phyloP scores from a whole-genome alignment of 2,113 vertebrate genomes.

The Taxidea taxus region DNA sequence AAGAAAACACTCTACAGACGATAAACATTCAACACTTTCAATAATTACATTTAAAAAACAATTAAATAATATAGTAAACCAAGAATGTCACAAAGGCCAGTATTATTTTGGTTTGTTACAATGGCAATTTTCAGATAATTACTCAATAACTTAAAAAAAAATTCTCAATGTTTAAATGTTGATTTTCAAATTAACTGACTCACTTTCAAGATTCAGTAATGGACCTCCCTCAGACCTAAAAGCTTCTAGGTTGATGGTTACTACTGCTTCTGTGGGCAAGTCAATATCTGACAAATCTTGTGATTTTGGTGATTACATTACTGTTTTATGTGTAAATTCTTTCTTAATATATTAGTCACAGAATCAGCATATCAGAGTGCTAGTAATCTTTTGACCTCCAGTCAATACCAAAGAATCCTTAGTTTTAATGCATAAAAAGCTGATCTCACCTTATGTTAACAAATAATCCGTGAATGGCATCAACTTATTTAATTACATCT shows the following conservation, averaged over 20 bases:
- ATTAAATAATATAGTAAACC: neutral
- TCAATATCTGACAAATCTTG: neutral
- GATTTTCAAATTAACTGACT: constrained; percentile 13
- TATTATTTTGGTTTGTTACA: neutral
- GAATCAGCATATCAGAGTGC: neutral
- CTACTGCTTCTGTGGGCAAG: neutral
- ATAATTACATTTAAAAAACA: neutral
- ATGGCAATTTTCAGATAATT: constrained; percentile 13
- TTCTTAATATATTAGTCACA: neutral
- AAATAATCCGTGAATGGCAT: neutral
- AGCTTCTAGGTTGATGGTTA: neutral
- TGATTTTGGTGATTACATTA: neutral
- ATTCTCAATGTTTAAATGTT: neutral
- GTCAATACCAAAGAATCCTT: neutral
- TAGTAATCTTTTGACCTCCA: neutral
- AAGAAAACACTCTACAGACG: neutral
- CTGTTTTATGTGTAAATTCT: neutral
- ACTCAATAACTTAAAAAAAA: neutral
- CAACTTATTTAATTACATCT: neutral
- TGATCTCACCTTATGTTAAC: neutral
- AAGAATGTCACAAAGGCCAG: neutral
- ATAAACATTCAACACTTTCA: neutral
- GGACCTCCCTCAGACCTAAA: neutral
- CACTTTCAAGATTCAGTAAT: constrained; percentile 3
- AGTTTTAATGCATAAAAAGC: neutral